phyloP scores from a whole-genome alignment of 2,888 invertebrate genomes.

The Drosophila paucipuncta region DNA sequence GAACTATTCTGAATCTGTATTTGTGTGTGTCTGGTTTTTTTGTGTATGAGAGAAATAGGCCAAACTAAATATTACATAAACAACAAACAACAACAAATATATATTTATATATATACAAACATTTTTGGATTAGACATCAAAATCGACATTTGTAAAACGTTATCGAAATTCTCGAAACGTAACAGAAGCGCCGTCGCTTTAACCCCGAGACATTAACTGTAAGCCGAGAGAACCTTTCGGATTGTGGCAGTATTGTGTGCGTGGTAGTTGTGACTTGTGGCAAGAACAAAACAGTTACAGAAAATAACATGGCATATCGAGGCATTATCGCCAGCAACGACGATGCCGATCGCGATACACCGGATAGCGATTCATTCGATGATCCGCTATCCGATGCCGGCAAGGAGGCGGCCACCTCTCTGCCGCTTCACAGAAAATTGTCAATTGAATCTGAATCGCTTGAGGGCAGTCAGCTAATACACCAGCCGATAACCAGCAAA shows the following conservation, averaged over 20 bases:
- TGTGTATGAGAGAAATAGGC: constrained; percentile 9
- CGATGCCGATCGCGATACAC: constrained; percentile 8
- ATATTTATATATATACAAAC: neutral
- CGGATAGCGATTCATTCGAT: constrained; percentile 60
- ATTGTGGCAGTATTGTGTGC: neutral
- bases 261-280: neutral
- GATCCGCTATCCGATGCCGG: constrained; percentile 31
- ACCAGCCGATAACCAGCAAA: neutral
- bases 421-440: constrained; percentile 11
- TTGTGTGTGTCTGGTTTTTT: neutral
- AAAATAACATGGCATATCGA: constrained; percentile 62
- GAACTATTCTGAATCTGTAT: neutral
- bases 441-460: neutral
- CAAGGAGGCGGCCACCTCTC: neutral
- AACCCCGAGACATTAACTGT: neutral
- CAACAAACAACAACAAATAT: constrained; percentile 1
- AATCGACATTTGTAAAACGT: constrained; percentile 23
- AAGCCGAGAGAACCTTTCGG: neutral
- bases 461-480: neutral
- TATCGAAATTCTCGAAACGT: constrained; percentile 17
- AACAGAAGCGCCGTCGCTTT: neutral
- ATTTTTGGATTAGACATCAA: constrained; percentile 15
- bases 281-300: neutral
- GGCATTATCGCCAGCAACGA: constrained; percentile 55
- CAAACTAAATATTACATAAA: constrained; percentile 48